phyloP scores from a whole-genome alignment of 2,113 vertebrate species.

The Cariama cristata region DNA sequence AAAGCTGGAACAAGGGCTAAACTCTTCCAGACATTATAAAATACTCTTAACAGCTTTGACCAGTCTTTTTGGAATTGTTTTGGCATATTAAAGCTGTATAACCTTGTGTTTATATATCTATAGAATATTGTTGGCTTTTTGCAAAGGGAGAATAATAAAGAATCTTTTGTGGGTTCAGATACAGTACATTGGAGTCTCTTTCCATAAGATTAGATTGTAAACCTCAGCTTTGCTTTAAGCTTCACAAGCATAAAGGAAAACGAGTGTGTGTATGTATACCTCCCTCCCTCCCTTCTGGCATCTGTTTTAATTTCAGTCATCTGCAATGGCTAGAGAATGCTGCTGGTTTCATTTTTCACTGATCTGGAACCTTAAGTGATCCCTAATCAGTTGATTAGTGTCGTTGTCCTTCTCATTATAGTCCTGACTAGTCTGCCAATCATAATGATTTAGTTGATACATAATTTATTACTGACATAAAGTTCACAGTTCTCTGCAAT shows the following conservation, averaged over 20 bases:
- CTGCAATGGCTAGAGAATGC: neutral
- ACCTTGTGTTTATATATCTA: neutral
- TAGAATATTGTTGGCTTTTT: neutral
- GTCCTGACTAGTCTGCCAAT: neutral
- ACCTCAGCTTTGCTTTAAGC: neutral
- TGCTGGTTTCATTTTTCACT: neutral
- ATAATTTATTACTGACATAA: neutral
- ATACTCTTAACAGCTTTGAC: neutral
- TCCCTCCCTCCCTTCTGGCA: neutral
- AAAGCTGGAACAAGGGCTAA: neutral
- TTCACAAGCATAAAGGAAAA: neutral
- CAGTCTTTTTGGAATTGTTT: neutral
- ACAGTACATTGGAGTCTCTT: neutral
- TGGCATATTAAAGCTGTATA: neutral
- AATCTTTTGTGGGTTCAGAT: neutral
- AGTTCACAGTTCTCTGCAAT: neutral
- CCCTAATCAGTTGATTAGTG: neutral
- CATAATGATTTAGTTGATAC: neutral
- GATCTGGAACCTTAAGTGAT: neutral
- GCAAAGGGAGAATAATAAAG: neutral
- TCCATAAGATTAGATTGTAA: neutral
- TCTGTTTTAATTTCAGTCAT: neutral
- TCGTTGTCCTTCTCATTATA: neutral
- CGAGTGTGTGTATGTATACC: fast-evolving
- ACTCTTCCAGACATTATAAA: neutral